Evolutionary conservation across 2,797 vertebrate genomes (phyloP).

Genomic region (Gymnoscopelus braueri): DNA sequence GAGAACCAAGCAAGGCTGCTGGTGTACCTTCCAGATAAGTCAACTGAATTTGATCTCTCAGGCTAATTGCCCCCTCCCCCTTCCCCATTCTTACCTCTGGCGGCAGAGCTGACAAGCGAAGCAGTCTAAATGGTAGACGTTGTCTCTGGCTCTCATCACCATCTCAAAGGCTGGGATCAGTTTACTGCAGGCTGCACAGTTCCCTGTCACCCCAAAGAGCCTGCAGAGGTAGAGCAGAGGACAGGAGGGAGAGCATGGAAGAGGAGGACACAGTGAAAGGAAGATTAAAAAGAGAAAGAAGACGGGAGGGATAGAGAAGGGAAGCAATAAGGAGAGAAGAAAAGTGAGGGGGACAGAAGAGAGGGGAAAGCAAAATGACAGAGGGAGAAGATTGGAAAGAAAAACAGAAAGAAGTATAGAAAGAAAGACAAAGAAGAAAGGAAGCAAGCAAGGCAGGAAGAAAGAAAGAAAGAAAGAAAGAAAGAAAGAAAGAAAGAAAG

Average conservation of each 20-base stretch:
- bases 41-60: constrained; percentile 68
- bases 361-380: too few relatives aligned
- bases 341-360: too few relatives aligned
- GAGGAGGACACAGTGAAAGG: neutral
- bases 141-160: constrained; percentile 98
- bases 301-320: too few relatives aligned
- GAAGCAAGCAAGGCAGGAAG: constrained; percentile 16
- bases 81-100: constrained; percentile 89
- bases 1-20: too few relatives aligned
- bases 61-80: constrained; percentile 58
- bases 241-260: neutral
- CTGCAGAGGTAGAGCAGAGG: constrained; percentile 78
- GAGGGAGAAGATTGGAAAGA: too few relatives aligned
- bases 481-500: constrained; percentile 37
- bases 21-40: constrained; percentile 48
- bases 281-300: neutral
- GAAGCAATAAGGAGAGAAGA: too few relatives aligned
- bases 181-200: constrained; percentile 96
- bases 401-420: too few relatives aligned
- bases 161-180: constrained; percentile 98
- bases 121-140: constrained; percentile 97
- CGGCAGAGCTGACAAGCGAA: constrained; percentile 97
- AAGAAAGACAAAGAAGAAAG: too few relatives aligned
- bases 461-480: too few relatives aligned
- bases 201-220: constrained; percentile 95